A percentile compares a stretch with the other conserved stretches of the same genome.
Evolutionary conservation across 2,888 invertebrate species (phyloP).

Genomic region (Cryptocephalus primarius): DNA sequence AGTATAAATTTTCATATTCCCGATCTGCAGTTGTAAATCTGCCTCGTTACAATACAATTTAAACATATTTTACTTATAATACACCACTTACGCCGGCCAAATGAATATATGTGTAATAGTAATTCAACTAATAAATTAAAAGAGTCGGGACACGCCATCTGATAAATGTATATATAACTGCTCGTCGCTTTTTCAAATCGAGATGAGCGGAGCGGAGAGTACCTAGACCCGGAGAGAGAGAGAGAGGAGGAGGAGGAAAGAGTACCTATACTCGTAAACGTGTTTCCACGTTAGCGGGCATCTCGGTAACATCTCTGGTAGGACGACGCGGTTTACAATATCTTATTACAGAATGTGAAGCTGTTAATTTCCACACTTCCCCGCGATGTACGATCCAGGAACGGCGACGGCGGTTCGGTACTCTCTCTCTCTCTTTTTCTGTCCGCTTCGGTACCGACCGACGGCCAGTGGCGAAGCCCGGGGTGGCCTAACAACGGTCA

Average conservation of each 20-base stretch:
- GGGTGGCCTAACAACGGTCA: background rate
- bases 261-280: constrained; percentile 23
- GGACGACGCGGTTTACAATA: constrained; percentile 22
- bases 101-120: constrained; percentile 21
- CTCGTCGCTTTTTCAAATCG: constrained; percentile 18
- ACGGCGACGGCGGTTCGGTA: background rate
- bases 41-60: constrained; percentile 1
- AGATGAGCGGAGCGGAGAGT: background rate
- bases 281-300: constrained; percentile 22
- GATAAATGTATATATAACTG: constrained; percentile 10
- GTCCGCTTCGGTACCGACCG: background rate
- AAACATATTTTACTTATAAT: constrained; percentile 5
- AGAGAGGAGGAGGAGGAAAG: background rate
- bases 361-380: constrained; percentile 30
- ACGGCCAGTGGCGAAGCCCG: constrained; percentile 4
- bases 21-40: constrained; percentile 1
- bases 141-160: constrained; percentile 12
- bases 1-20: constrained; percentile 1
- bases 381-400: constrained; percentile 14
- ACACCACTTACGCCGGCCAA: constrained; percentile 13
- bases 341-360: constrained; percentile 29
- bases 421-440: background rate
- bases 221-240: background rate
- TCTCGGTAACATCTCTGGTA: constrained; percentile 21
- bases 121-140: constrained; percentile 22